Evolutionary conservation across 2,113 vertebrate species (phyloP).

Genomic region (Butorides virescens): DNA sequence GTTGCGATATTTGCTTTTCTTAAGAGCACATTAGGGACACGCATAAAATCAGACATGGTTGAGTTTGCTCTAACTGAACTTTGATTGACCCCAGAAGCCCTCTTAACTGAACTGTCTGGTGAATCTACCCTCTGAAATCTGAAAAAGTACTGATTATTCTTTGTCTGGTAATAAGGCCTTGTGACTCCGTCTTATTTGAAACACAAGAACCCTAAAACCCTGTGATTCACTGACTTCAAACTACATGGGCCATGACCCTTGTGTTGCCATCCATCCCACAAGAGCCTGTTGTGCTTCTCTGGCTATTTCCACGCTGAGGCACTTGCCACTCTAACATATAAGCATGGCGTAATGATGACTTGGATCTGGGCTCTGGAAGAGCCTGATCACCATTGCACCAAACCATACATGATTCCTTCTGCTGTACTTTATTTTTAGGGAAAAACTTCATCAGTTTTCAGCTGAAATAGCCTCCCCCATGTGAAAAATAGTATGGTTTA

Average conservation of each 20-base stretch:
- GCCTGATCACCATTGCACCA: not conserved
- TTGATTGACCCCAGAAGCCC: conserved; percentile 19
- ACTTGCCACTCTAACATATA: not conserved
- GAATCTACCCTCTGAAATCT: not conserved
- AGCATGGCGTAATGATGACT: not conserved
- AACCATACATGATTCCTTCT: not conserved
- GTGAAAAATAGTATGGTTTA: not conserved
- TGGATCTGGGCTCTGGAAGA: not conserved
- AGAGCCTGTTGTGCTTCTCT: not conserved
- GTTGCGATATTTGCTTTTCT: conserved; percentile 9
- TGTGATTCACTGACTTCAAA: not conserved
- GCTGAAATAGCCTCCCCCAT: not conserved
- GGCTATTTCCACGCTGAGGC: not conserved
- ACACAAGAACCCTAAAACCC: not conserved
- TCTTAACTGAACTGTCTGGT: conserved; percentile 4
- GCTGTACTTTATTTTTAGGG: not conserved
- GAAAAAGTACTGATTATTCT: not conserved
- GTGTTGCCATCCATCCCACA: not conserved
- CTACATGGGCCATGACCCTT: not conserved
- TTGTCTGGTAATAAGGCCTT: not conserved
- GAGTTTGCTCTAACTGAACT: conserved; percentile 43
- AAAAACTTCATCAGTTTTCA: not conserved
- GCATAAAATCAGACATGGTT: not conserved
- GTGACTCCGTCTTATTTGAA: not conserved
- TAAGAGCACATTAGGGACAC: conserved; percentile 27